Base-by-base conservation (phyloP, 2,113 vertebrate species). In the Ia io region DNA sequence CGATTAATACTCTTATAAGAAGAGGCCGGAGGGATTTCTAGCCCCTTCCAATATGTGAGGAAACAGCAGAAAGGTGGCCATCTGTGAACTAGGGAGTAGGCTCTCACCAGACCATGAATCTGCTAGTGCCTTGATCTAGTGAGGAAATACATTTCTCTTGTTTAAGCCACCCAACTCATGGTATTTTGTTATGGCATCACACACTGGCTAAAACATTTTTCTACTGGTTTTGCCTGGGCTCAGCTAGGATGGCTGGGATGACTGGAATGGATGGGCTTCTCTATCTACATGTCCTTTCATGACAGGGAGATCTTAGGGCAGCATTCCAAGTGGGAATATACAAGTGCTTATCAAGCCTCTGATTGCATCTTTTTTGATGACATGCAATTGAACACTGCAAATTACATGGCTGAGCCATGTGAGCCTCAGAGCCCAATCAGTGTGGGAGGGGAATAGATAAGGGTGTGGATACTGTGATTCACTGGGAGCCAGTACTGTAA, bases 131-230 rank as follows among this genome's bases (percentile, higher is more conserved):
- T 87, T 84, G 35, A 84, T 44, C 61, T 49, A 65, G 6, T 30
- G 88, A 96, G 61, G 67, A 91, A 56, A 90, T 71, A 78, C 32
- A 49, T 65, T 23, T 67, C 37, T 90, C 11, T 82, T 94, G 35
- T 83, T 82, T 82, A 83, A 94, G 61, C 2, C 35, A 83, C 35
- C 18, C 28, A 49, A 7, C 67, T 28, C 71, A 28, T 94, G 69
- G 20, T 71, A 76, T 35, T 92, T 95, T 89, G 28, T 76, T 82
- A 67, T 28, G 53, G 23, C 28, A 65, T 44, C 35, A 40, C 35
- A 44, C 51, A 17, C 11, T 56, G 53, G 47, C 63, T 82, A 47
- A 70, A 69, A 42, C 40, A 28, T 91, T 95, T 30, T 69, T 83
- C 53, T 86, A 6, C 28, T 87, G 23, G 25, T 90, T 49, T 16